These are phyloP conservation scores for Drosophila melanogaster DNA, from an alignment of 1,140 invertebrate genomes.

Conservation along the genomic window Release_6_plus_ISO1_MT NC_004354.4:8496501-8497000, in stretches of 20 bases:
- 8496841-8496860: slow-evolving; percentile 46
- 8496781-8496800: slow-evolving; percentile 23
- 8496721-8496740: slow-evolving; percentile 27
- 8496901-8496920: slow-evolving; percentile 33
- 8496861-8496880: slow-evolving; percentile 73
- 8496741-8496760: slow-evolving; percentile 24
- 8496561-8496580: not conserved
- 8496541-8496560: slow-evolving; percentile 24
- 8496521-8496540: slow-evolving; percentile 16
- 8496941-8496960: slow-evolving; percentile 15
- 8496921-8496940: slow-evolving; percentile 32
- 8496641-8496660: slow-evolving; percentile 35
- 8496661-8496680: slow-evolving; percentile 33
- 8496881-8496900: slow-evolving; percentile 54
- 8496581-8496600: slow-evolving; percentile 32
- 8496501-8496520: slow-evolving; percentile 9
- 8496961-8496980: slow-evolving; percentile 33
- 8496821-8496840: slow-evolving; percentile 12
- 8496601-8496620: slow-evolving; percentile 33
- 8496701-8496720: slow-evolving; percentile 7
- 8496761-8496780: slow-evolving; percentile 22
- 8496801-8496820: slow-evolving; percentile 15
- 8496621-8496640: slow-evolving; percentile 37
- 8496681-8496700: slow-evolving; percentile 38
- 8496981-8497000: slow-evolving; percentile 4